Base-by-base conservation (phyloP, 2,113 vertebrate genomes). In the Ammodytes marinus region DNA sequence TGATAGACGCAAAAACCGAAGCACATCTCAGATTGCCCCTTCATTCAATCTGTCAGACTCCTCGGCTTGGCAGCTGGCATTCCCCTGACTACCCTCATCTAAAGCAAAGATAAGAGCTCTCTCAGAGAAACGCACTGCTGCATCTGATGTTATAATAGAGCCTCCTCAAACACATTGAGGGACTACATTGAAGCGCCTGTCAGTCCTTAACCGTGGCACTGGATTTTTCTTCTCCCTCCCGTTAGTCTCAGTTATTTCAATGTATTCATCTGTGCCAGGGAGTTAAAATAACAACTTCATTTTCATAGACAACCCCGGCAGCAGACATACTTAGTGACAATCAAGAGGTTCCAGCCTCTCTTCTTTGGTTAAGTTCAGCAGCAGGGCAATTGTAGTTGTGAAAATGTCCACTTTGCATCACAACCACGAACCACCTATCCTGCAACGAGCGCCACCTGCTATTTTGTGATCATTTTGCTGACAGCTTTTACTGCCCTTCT, bases 91-190 rank as follows among this genome's bases (percentile, higher is more conserved):
- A 68, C 46, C 46, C 19, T 43, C 43, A 49, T 69, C 67, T 45
- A 10, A n/a, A 54, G 69, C 70, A 70, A 59, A 68, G 74, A 52
- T 64, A 69, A 79, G 63, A 63, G 52, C 40, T 67, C 73, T 52
- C 50, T 50, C 75, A 63, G 61, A 58, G 45, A 74, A 53, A 64
- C 3, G 1, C 6, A 19, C 61, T 54, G 45, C 42, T 54, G 45
- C 42, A 49, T 76, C 11, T 63, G 57, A 79, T 59, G 14, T 58
- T 6, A 67, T 19, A 72, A 40, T 12, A 19, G 11, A 79, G 58
- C 1, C 47, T 84, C 19, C 15, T 81, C 61, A 45, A 69, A 69
- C 17, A 39, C 11, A 54, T 14, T 17, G 60, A 78, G 60, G 73
- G 43, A 63, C 50, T 83, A 67, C 42, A 69, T 73, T 50, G 19